phyloP scores from a whole-genome alignment of 2,888 invertebrate species.

The Metallyticus violacea region DNA sequence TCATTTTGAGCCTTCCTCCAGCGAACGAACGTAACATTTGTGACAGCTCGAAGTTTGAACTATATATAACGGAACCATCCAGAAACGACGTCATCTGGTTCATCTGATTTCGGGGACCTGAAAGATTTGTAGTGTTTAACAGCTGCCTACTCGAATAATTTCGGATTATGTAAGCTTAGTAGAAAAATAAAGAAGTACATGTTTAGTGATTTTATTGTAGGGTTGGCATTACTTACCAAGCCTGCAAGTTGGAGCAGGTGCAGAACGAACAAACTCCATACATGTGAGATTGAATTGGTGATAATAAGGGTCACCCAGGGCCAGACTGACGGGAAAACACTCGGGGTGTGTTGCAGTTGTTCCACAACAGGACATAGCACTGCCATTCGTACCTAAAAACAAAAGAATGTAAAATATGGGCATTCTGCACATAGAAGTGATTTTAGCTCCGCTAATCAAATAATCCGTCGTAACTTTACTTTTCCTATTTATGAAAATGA shows the following conservation, averaged over 20 bases:
- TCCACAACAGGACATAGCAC: conserved; percentile 68
- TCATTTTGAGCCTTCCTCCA: conserved; percentile 65
- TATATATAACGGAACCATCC: conserved; percentile 82
- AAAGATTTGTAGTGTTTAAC: no score
- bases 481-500: no score
- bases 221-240: conserved; percentile 53
- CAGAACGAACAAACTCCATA: conserved; percentile 83
- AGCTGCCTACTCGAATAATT: no score
- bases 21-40: conserved; percentile 37
- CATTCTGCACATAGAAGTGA: no score
- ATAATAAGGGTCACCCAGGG: conserved; percentile 65
- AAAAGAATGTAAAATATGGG: background rate
- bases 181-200: background rate
- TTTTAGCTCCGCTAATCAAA: no score
- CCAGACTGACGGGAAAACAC: conserved; percentile 72
- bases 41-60: conserved; percentile 54
- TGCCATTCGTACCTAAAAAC: conserved; percentile 46
- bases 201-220: background rate
- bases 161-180: no score
- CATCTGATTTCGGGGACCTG: conserved; percentile 76
- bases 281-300: conserved; percentile 65
- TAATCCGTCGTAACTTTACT: no score
- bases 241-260: conserved; percentile 72
- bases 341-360: conserved; percentile 60
- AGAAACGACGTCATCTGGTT: conserved; percentile 83